A percentile compares a stretch with the other conserved stretches of the same genome.
These are phyloP conservation scores for Hybos culiciformis DNA, from an alignment of 2,888 invertebrate species.

Conservation along the genomic window DNA sequence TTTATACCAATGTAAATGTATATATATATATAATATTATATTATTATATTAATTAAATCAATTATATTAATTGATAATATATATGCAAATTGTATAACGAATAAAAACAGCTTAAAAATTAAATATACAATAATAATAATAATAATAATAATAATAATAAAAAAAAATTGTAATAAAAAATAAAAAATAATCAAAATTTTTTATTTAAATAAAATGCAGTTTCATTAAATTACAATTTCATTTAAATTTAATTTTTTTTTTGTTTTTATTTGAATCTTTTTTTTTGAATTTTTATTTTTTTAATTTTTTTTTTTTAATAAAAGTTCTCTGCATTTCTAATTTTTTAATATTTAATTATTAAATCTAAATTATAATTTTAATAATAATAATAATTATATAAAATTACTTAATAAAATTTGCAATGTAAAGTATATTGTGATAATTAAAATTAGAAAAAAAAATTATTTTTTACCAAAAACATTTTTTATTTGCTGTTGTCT, in stretches of 20 bases:
- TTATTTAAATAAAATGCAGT: slow-evolving; percentile 2
- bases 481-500: too few relatives aligned
- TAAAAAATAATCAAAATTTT: neutral
- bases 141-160: neutral
- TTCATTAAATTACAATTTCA: slow-evolving; percentile 7
- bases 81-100: slow-evolving; percentile 1
- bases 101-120: slow-evolving; percentile 4
- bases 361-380: too few relatives aligned
- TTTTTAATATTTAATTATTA: too few relatives aligned
- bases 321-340: too few relatives aligned
- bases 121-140: neutral
- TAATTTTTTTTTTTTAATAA: slow-evolving; percentile 14
- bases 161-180: too few relatives aligned
- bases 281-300: slow-evolving; percentile 11
- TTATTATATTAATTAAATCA: neutral
- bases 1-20: neutral
- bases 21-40: neutral
- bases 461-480: too few relatives aligned
- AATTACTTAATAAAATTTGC: too few relatives aligned
- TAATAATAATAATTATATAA: too few relatives aligned
- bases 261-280: slow-evolving; percentile 11
- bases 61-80: neutral
- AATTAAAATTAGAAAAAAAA: too few relatives aligned
- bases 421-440: too few relatives aligned
- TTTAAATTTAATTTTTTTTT: slow-evolving; percentile 4